Base-by-base conservation (phyloP, 2,797 vertebrate species). In the Melanotaenia nigrans region DNA sequence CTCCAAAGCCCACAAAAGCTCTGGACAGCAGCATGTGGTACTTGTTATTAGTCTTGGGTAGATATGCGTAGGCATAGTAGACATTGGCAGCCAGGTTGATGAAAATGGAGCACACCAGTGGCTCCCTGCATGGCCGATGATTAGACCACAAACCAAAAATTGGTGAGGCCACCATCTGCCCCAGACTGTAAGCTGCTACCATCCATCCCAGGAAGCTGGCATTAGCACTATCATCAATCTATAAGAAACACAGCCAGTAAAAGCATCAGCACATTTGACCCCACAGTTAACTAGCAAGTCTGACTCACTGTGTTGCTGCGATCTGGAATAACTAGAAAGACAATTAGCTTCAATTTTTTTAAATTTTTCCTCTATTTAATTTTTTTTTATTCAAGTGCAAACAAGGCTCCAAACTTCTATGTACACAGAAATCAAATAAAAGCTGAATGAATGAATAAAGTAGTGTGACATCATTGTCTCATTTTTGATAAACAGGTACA, bases 191-290 rank as follows among this genome's bases (percentile, higher is more conserved):
- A 0, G 96, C 95, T 55, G 98, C 97, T 85, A 99, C 97, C 51
- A 99, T 95, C 98, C 98, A 99, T 63, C 98, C 98, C 89, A 99
- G 90, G 87, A 99, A 99, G 85, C 94, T 96, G 0, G 95, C 92
- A 62, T 96, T 91, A 0, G 96, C 93, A 3, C 90, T 95, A 0
- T 69, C 83, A 83, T 99, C 98, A 24, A 97, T 89, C 97, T 99
- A 71, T 8, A 53, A 22, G 13, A 2, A 58, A 62, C 20, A 57
- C 0, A 53, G 25, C 5, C 33, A 35, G 20, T 14, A 3, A 9
- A 66, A 33, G 1, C 38, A 61, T 13, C 10, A 45, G 24, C 0
- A 24, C 55, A 3, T 28, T 58, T 0, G 14, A 33, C 20, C 22
- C 32, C 25, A 3, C n/a, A 47, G n/a, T 42, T 45, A 67, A 58